Percentiles rank a stretch among this genome's conserved stretches.
Conservation (phyloP, 2,113 vertebrate species). For the Climacteris rufus region DNA sequence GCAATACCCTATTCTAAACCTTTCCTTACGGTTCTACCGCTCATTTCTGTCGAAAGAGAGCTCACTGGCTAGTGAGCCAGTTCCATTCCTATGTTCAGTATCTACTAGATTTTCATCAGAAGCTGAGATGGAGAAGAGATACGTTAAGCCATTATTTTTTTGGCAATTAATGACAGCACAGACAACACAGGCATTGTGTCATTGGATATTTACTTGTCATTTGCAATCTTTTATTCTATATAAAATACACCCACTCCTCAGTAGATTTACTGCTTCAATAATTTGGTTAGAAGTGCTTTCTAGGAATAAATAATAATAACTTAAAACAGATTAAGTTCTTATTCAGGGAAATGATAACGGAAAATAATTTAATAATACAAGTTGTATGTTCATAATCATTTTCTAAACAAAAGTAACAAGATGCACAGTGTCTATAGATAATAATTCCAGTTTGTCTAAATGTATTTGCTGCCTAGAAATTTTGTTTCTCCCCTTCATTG, state of each 20-base stretch:
- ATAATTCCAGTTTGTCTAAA: neutral
- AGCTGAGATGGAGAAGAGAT: neutral
- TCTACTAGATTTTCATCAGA: neutral
- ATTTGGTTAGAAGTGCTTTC: neutral
- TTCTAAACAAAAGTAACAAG: neutral
- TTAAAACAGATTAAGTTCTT: neutral
- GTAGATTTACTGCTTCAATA: neutral
- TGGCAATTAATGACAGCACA: neutral
- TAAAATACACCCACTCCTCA: neutral
- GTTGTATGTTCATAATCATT: neutral
- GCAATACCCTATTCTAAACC: neutral
- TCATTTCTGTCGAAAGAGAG: neutral
- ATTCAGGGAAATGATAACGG: neutral
- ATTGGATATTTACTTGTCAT: neutral
- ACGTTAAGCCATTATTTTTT: neutral
- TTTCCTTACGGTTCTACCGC: neutral
- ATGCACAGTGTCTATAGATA: neutral
- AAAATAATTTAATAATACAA: neutral
- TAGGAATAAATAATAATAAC: neutral
- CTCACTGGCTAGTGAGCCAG: neutral
- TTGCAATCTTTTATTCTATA: neutral
- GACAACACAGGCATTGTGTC: neutral
- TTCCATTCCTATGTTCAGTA: neutral
- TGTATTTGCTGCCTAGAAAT: neutral
- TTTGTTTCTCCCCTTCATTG: neutral